Evolutionary conservation across 1,140 invertebrate species (phyloP).

Genomic region (Galendromus occidentalis): DNA sequence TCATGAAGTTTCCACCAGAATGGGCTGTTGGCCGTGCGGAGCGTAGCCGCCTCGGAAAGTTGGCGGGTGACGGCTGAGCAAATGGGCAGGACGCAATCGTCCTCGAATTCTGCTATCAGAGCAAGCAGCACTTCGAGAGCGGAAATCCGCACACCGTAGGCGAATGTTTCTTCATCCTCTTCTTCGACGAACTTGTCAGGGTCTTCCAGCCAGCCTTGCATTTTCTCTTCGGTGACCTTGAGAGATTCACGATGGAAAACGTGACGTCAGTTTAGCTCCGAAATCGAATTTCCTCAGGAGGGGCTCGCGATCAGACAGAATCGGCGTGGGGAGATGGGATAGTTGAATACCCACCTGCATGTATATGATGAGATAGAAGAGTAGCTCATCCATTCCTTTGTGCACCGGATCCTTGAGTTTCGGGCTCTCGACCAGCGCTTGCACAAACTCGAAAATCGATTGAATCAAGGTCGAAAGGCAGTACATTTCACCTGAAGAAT

Average conservation of each 20-base stretch:
- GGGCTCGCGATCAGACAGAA: no score
- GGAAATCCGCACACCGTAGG: constrained; percentile 50
- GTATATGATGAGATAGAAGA: constrained; percentile 51
- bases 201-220: constrained; percentile 44
- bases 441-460: constrained; percentile 52
- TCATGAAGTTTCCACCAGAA: constrained; percentile 53
- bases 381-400: constrained; percentile 43
- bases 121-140: constrained; percentile 47
- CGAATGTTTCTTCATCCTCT: constrained; percentile 46
- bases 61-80: constrained; percentile 43
- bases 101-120: constrained; percentile 41
- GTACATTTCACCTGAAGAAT: constrained; percentile 40
- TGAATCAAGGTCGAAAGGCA: constrained; percentile 53
- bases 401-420: constrained; percentile 41
- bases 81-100: constrained; percentile 37
- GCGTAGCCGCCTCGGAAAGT: constrained; percentile 36
- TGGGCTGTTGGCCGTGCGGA: constrained; percentile 31
- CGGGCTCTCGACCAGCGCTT: constrained; percentile 39
- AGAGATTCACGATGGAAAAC: no score
- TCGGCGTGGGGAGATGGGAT: no score
- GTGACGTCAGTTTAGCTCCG: no score
- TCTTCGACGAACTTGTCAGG: constrained; percentile 55
- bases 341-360: constrained; percentile 37
- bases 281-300: no score
- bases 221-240: constrained; percentile 48